phyloP scores from a whole-genome alignment of 2,888 invertebrate genomes.

The Polietes domitor region DNA sequence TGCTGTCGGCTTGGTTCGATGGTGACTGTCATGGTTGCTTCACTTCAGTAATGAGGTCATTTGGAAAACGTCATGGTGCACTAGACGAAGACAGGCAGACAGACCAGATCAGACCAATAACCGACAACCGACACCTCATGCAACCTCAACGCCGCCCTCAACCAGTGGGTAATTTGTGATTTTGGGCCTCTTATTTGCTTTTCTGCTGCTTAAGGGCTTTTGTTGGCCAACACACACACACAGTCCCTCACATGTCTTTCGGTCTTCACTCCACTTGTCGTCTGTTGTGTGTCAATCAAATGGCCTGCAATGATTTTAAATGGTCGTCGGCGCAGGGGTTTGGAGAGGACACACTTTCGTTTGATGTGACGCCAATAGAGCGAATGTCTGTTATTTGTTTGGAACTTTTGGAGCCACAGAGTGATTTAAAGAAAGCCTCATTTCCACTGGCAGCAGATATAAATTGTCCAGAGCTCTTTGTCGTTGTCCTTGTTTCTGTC shows the following conservation, averaged over 20 bases:
- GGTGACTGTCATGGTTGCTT: constrained; percentile 14
- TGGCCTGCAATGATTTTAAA: neutral
- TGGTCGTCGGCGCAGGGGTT: neutral
- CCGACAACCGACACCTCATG: neutral
- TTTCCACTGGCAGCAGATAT: neutral
- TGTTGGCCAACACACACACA: neutral
- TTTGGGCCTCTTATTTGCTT: constrained; percentile 10
- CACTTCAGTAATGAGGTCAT: constrained; percentile 41
- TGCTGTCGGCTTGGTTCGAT: neutral
- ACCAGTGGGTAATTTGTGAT: neutral
- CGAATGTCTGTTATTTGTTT: neutral
- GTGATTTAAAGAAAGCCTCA: constrained; percentile 7
- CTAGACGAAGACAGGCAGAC: neutral
- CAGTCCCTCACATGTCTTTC: neutral
- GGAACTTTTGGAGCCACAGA: neutral
- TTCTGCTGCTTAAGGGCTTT: neutral
- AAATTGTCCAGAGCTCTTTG: neutral
- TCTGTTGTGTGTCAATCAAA: neutral
- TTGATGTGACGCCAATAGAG: neutral
- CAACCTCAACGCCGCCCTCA: neutral
- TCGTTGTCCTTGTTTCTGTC: too few species aligned
- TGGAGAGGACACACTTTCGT: neutral
- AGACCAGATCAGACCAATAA: neutral
- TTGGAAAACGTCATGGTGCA: constrained; percentile 45
- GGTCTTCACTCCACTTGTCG: neutral